A percentile compares a stretch with the other conserved stretches of the same genome.
These are phyloP conservation scores for Thalpophila matura DNA, from an alignment of 2,888 invertebrate genomes.

Conservation along the genomic window DNA sequence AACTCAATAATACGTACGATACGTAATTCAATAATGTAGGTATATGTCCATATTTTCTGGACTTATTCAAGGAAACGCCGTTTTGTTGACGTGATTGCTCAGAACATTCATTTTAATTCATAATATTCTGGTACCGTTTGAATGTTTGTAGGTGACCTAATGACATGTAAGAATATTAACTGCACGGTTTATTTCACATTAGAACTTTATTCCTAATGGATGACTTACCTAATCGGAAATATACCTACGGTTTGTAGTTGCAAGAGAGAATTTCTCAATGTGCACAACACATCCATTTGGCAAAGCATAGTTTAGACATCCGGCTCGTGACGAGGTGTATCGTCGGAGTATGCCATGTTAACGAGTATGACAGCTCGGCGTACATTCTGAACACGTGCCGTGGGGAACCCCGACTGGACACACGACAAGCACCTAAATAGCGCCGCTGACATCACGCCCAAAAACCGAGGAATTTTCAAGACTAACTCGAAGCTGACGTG, in stretches of 20 bases:
- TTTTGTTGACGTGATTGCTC: conserved; percentile 24
- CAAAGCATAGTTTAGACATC: conserved; percentile 66
- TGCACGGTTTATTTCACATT: conserved; percentile 57
- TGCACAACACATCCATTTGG: conserved; percentile 29
- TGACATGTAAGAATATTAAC: conserved; percentile 47
- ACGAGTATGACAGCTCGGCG: conserved; percentile 63
- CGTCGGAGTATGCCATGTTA: conserved; percentile 58
- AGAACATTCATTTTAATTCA: conserved; percentile 40
- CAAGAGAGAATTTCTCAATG: conserved; percentile 26
- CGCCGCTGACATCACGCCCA: conserved; percentile 79
- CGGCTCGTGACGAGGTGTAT: conserved; percentile 66
- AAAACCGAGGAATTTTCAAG: conserved; percentile 70
- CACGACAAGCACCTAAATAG: conserved; percentile 79
- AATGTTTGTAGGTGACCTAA: conserved; percentile 57
- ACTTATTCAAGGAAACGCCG: conserved; percentile 29
- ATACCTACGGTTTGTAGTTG: conserved; percentile 14
- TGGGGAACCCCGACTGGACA: conserved; percentile 80
- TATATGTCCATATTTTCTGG: conserved; percentile 34
- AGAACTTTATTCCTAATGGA: conserved; percentile 35
- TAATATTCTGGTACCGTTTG: conserved; percentile 49
- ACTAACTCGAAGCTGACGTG: conserved; percentile 62
- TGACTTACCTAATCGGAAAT: conserved; percentile 47
- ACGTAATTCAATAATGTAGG: conserved; percentile 42
- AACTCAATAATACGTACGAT: conserved; percentile 42
- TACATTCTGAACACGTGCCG: conserved; percentile 78